A percentile compares a stretch with the other conserved stretches of the same genome.
Conservation (phyloP, 2,113 vertebrate genomes). For the Bettongia penicillata region DNA sequence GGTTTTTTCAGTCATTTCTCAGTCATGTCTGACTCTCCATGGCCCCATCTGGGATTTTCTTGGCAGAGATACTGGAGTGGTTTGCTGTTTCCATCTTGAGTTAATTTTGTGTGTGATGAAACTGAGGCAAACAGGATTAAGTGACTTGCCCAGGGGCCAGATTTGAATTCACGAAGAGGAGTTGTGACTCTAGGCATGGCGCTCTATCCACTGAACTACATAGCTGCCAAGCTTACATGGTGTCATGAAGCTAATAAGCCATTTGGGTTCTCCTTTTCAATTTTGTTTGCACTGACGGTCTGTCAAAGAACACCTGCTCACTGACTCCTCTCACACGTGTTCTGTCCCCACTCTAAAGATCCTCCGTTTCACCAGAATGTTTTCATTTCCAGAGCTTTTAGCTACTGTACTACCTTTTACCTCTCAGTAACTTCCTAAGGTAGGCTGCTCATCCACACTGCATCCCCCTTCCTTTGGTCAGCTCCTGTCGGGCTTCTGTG, state of each 20-base stretch:
- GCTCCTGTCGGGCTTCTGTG: neutral
- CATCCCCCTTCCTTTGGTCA: neutral
- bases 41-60: neutral
- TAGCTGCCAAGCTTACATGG: neutral
- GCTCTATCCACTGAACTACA: accelerated
- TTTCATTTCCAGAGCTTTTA: neutral
- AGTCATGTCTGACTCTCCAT: neutral
- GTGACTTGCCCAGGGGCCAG: neutral
- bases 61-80: too few relatives aligned
- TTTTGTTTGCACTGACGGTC: too few relatives aligned
- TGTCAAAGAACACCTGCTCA: too few relatives aligned
- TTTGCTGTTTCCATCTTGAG: neutral
- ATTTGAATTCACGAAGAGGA: neutral
- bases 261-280: too few relatives aligned
- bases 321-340: too few relatives aligned
- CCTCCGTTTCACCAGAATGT: neutral
- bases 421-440: too few relatives aligned
- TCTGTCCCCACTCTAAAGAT: neutral
- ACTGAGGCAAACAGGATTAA: neutral
- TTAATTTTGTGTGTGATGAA: slow-evolving; percentile 23
- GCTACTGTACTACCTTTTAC: too few relatives aligned
- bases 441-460: neutral
- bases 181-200: neutral
- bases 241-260: too few relatives aligned
- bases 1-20: neutral